Conservation (phyloP, 2,888 invertebrate genomes). For the Oligia fasciuncula region DNA sequence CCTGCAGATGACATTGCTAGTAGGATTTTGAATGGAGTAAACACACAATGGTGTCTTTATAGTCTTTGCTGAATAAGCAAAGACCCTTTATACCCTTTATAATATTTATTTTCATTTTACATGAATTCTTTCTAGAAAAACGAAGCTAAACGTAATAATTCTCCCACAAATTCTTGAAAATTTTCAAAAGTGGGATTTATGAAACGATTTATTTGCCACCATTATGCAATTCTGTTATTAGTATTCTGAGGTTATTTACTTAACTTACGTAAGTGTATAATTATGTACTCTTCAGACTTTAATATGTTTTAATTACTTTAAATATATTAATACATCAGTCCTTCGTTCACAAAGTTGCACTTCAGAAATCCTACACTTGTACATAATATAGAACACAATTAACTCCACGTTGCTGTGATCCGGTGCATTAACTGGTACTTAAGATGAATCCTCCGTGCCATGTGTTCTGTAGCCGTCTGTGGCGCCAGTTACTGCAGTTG, state of each 20-base stretch:
- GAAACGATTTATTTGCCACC: background rate
- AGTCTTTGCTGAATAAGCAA: too few species aligned
- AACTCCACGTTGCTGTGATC: conserved; percentile 17
- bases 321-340: background rate
- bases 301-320: background rate
- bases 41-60: background rate
- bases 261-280: background rate
- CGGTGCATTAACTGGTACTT: conserved; percentile 4
- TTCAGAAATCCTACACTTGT: background rate
- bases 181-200: background rate
- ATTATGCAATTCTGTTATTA: background rate
- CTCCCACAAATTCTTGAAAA: background rate
- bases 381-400: conserved; percentile 5
- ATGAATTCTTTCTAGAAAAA: background rate
- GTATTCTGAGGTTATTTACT: background rate
- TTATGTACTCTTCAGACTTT: background rate
- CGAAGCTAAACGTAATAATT: background rate
- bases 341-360: conserved; percentile 8
- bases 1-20: conserved; percentile 14
- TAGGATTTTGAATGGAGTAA: background rate
- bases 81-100: background rate
- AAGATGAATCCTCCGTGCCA: conserved; percentile 12
- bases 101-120: background rate
- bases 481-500: conserved; percentile 32
- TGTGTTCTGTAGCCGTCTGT: conserved; percentile 26